Percentiles rank a stretch among this genome's conserved stretches.
Evolutionary conservation across 2,797 vertebrate species (phyloP).

Genomic region (Emydoidea blandingii): DNA sequence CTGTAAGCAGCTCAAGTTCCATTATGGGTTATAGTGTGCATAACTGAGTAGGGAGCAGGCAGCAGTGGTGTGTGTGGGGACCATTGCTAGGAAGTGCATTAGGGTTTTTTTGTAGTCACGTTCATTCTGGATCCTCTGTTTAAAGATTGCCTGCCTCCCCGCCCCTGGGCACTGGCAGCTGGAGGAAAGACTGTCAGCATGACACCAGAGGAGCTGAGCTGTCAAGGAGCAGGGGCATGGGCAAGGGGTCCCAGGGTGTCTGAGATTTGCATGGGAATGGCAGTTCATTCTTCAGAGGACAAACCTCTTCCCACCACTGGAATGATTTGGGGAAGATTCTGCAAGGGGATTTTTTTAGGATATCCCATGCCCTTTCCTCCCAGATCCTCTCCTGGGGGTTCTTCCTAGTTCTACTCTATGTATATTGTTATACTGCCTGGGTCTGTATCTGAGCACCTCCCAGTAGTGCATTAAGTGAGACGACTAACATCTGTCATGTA

Average conservation of each 20-base stretch:
- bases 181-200: neutral
- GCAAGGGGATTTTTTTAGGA: neutral
- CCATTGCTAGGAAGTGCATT: neutral
- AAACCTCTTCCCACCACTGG: neutral
- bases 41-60: neutral
- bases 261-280: neutral
- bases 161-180: neutral
- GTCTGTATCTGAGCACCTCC: neutral
- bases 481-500: neutral
- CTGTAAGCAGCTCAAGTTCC: neutral
- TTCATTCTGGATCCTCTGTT: neutral
- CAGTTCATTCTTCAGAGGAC: neutral
- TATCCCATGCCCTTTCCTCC: neutral
- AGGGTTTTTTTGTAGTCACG: neutral
- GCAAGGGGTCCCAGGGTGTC: neutral
- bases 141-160: neutral
- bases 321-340: neutral
- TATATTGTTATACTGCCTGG: neutral
- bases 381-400: neutral
- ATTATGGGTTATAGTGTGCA: neutral
- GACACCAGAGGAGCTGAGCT: neutral
- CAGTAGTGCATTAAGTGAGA: neutral
- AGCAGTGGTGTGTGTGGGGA: neutral
- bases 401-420: neutral
- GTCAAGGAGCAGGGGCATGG: constrained; percentile 1